Evolutionary conservation across 1,140 invertebrate genomes (phyloP).

Genomic region (Sycophila sp.): DNA sequence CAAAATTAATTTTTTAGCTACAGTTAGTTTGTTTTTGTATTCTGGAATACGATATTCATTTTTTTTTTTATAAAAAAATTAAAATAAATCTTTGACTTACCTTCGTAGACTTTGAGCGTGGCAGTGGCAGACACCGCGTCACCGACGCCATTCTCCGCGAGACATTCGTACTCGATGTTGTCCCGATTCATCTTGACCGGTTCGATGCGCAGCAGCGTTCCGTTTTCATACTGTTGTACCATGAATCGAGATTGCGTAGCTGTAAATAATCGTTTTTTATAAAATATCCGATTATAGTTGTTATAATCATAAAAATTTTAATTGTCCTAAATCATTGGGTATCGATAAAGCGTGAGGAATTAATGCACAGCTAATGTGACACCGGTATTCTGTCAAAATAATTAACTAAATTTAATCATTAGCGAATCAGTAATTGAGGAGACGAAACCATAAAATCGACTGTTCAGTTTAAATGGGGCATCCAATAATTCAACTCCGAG

Average conservation of each 20-base stretch:
- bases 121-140: constrained; percentile 91
- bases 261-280: too few species aligned
- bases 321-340: too few species aligned
- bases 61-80: too few species aligned
- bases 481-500: too few species aligned
- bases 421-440: too few species aligned
- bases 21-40: too few species aligned
- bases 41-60: too few species aligned
- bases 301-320: too few species aligned
- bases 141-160: constrained; percentile 95
- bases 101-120: constrained; percentile 86
- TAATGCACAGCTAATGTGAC: background rate
- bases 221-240: constrained; percentile 74
- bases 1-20: too few species aligned
- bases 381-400: background rate
- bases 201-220: constrained; percentile 91
- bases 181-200: constrained; percentile 85
- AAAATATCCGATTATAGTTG: constrained; percentile 8
- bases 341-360: too few species aligned
- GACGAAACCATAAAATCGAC: too few species aligned
- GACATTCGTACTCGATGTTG: constrained; percentile 92
- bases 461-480: too few species aligned
- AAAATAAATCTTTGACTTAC: constrained; percentile 70
- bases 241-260: constrained; percentile 78
- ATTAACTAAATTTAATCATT: background rate